phyloP scores from a whole-genome alignment of 2,888 invertebrate genomes.

The Lasioglossum vierecki region DNA sequence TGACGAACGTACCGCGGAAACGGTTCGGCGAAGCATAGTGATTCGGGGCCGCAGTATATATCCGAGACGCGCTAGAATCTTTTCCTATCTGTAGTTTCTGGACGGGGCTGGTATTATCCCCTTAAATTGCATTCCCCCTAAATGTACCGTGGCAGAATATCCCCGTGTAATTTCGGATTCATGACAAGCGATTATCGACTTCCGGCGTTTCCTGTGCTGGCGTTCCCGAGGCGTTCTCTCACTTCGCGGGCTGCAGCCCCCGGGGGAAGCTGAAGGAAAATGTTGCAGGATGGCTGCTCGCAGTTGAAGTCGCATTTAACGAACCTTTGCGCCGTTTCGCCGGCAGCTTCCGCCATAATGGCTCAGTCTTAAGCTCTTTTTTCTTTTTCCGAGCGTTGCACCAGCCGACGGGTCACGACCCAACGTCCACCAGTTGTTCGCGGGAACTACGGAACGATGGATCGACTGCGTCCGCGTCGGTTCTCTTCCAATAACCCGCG shows the following conservation, averaged over 20 bases:
- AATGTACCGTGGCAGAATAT: slow-evolving; percentile 41
- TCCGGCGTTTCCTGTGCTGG: slow-evolving; percentile 29
- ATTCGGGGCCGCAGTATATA: not conserved
- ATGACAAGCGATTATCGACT: slow-evolving; percentile 60
- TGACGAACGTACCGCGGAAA: not conserved
- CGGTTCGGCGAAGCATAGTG: not conserved
- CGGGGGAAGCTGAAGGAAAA: slow-evolving; percentile 12
- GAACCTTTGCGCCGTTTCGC: slow-evolving; percentile 52
- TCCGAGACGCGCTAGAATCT: not conserved
- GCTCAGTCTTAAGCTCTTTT: not conserved
- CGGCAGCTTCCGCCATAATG: slow-evolving; percentile 21
- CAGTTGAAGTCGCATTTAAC: slow-evolving; percentile 51
- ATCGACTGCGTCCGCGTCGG: slow-evolving; percentile 23
- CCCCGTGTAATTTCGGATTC: slow-evolving; percentile 54
- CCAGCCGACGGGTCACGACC: not conserved
- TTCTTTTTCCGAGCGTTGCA: slow-evolving; percentile 27
- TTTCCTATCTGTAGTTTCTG: not conserved
- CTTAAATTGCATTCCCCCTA: slow-evolving; percentile 24
- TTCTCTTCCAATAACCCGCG: slow-evolving; percentile 23
- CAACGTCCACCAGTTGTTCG: not conserved
- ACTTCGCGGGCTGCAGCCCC: slow-evolving; percentile 1
- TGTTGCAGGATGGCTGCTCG: slow-evolving; percentile 28
- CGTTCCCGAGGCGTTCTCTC: slow-evolving; percentile 21
- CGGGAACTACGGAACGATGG: slow-evolving; percentile 6
- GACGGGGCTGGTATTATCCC: slow-evolving; percentile 33